A percentile compares a stretch with the other conserved stretches of the same genome.
phyloP scores from a whole-genome alignment of 2,888 invertebrate genomes.

The Nebria brevicollis region DNA sequence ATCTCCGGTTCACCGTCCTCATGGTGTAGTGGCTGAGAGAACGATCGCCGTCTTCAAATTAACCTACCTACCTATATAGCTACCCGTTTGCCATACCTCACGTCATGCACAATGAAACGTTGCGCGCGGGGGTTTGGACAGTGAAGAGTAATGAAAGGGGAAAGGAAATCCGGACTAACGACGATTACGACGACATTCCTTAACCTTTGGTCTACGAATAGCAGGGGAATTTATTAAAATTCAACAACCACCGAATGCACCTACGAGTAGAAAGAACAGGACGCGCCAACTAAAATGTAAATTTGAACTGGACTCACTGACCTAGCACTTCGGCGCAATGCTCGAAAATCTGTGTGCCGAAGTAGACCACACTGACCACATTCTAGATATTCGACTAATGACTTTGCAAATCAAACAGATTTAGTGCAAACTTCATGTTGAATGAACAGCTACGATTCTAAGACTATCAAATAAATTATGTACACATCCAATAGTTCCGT shows the following conservation, averaged over 20 bases:
- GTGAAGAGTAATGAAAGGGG: not conserved
- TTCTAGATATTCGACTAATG: not conserved
- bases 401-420: not conserved
- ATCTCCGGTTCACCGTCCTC: slow-evolving; percentile 51
- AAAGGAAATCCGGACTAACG: not conserved
- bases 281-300: not conserved
- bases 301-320: not conserved
- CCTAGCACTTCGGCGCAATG: not conserved
- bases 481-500: not conserved
- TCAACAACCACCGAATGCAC: not conserved
- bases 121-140: not conserved
- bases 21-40: slow-evolving; percentile 13
- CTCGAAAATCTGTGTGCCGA: not conserved
- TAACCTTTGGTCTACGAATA: slow-evolving; percentile 1
- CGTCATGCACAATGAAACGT: slow-evolving; percentile 1
- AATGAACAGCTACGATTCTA: not conserved
- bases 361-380: not conserved
- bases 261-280: not conserved
- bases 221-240: not conserved
- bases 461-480: not conserved
- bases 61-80: not conserved
- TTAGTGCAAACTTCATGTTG: slow-evolving; percentile 3
- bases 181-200: slow-evolving; percentile 1
- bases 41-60: slow-evolving; percentile 35
- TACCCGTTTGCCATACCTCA: slow-evolving; percentile 4